These are phyloP conservation scores for Remorina albescens DNA, from an alignment of 2,797 vertebrate species.

Conservation along the genomic window DNA sequence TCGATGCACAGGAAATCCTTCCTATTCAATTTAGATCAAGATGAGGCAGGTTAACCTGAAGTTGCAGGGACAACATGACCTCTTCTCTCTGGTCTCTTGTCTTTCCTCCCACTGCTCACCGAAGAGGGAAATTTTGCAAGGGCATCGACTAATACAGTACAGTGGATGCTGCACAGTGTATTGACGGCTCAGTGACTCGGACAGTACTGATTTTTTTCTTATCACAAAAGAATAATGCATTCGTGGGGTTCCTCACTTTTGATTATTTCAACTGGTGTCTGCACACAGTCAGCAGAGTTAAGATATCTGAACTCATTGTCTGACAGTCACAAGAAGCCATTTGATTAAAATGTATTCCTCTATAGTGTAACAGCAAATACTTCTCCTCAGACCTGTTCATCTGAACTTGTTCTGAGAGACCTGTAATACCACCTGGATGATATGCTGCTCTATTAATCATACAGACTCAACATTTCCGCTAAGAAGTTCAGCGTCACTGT, in stretches of 20 bases:
- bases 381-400: not conserved
- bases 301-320: not conserved
- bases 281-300: not conserved
- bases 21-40: constrained; percentile 66
- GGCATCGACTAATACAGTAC: constrained; percentile 23
- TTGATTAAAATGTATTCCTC: not conserved
- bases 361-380: not conserved
- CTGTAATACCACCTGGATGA: not conserved
- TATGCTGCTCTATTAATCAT: not conserved
- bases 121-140: constrained; percentile 43
- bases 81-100: not conserved
- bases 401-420: not conserved
- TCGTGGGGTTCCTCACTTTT: not conserved
- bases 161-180: constrained; percentile 7
- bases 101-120: not conserved
- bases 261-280: not conserved
- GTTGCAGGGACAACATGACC: constrained; percentile 8
- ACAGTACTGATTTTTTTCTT: not conserved
- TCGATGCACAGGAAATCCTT: constrained; percentile 75
- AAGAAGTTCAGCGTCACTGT: not conserved
- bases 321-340: not conserved
- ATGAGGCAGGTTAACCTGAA: constrained; percentile 48
- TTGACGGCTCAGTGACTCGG: constrained; percentile 14
- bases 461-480: not conserved
- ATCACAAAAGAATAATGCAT: constrained; percentile 1